Conservation (phyloP, 2,888 invertebrate species). For the Miltochrista miniata region DNA sequence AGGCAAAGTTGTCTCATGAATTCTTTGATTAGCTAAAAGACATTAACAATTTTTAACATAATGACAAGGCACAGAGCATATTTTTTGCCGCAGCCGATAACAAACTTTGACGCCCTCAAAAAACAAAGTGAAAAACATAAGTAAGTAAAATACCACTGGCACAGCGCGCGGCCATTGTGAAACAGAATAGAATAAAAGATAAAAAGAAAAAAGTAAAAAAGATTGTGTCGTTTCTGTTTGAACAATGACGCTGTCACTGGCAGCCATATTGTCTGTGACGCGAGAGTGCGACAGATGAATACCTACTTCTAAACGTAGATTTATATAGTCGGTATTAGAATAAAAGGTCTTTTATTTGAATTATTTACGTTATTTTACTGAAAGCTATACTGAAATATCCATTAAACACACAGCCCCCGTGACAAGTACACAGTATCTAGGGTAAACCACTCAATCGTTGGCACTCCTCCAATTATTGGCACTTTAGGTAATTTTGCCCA, state of each 20-base stretch:
- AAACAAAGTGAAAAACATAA: conserved; percentile 68
- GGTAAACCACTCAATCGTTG: too few species aligned
- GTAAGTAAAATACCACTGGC: conserved; percentile 74
- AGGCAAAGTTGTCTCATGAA: background rate
- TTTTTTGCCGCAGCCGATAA: conserved; percentile 27
- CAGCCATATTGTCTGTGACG: conserved; percentile 71
- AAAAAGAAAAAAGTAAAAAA: conserved; percentile 64
- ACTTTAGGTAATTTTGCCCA: too few species aligned
- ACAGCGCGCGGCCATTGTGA: conserved; percentile 75
- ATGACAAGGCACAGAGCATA: background rate
- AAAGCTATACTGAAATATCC: background rate
- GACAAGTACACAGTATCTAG: too few species aligned
- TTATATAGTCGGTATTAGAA: conserved; percentile 21
- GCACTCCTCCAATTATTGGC: too few species aligned
- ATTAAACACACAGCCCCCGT: background rate
- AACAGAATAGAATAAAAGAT: conserved; percentile 63
- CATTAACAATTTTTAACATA: conserved; percentile 1
- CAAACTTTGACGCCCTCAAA: conserved; percentile 49
- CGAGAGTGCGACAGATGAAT: conserved; percentile 46
- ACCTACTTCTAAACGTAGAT: conserved; percentile 31
- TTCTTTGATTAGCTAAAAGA: background rate
- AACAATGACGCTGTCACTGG: conserved; percentile 79
- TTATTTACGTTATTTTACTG: background rate
- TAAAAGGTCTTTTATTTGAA: conserved; percentile 12
- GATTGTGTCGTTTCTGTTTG: conserved; percentile 80